Base-by-base conservation (phyloP, 2,797 vertebrate species). In the Buphagus erythrorhynchus region DNA sequence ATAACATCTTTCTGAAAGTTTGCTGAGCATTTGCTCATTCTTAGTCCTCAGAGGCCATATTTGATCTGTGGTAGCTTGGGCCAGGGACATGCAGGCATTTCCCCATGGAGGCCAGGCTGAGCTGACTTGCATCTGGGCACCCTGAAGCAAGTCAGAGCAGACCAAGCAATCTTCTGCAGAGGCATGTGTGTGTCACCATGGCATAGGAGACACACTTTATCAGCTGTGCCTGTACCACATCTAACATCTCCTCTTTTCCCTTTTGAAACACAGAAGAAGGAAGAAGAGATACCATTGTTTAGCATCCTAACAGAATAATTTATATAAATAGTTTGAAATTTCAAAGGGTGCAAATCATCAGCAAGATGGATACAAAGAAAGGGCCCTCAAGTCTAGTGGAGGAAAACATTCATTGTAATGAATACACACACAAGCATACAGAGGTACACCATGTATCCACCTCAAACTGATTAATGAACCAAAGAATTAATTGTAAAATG, bases 391-490 rank as follows among this genome's bases (percentile, higher is more conserved):
- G 15, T 43, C 28, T 57, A 62, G 2, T 1, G 1, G 43, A 75
- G 43, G 25, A 55, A 78, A 88, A 69, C 1, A 2, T 28, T 76
- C 26, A 5, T 6, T 0, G 1, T 16, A 24, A 46, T 11, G 7
- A n/a, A 35, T 9, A 26, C 16, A 21, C 7, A 29, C 45, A 46
- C 7, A 58, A 46, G 24, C 25, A 18, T 11, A 16, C 8, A 9
- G 14, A 54, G 12, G 43, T 26, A 54, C 1, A 31, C 13, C 24
- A 28, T 0, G 0, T 29, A 48, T 20, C 11, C 11, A 29, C 13
- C 31, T 49, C 17, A 42, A 19, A 22, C 10, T 52, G 51, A 79
- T 45, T 38, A 55, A 73, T 24, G 13, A 84, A 63, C 9, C 15
- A 59, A 71, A 65, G 74, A 22, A 16, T 28, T 0, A 51, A 22